Base-by-base conservation (phyloP, 1,140 invertebrate genomes). In the Pantala flavescens region DNA sequence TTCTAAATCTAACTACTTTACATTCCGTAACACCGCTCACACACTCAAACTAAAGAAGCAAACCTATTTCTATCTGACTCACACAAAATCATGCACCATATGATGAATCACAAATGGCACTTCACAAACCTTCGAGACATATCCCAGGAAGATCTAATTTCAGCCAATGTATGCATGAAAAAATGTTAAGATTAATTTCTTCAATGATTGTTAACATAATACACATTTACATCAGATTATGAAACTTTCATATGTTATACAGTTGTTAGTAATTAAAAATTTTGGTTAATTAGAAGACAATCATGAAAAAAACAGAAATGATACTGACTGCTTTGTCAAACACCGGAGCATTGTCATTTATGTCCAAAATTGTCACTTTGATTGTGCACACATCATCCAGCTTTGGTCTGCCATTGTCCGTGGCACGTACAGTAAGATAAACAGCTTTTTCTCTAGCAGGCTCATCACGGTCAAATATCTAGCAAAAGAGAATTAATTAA, bases 361-460 rank as follows among this genome's bases (percentile, higher is more conserved):
- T 89, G 83, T 96, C 94, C 80, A 88, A 87, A 76, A 95, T 92
- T 72, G 89, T 90, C 36, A 96, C 90, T 85, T 92, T 94, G 78
- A 96, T 91, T 7, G 91, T 93, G 81, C 94, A 96, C 36, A 93
- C 89, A 79, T 94, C 93, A 78, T 94, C 93, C 42, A 96, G 83
- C 36, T 90, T 87, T 0, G 93, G 93, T 77, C 87, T 86, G 7
- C 94, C 94, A 84, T 95, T 93, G 82, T 96, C 94, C 74, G 90
- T 92, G 0, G 93, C 94, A 79, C 92, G 87, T 2, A 93, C 90
- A 0, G 90, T 91, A 55, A 92, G 85, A 78, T 92, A 93, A 7
- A 89, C 86, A 82, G 93, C 91, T 80, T 95, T 95, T 80, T 95
- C 92, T 77, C 92, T 86, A 16, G 88, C 86, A 11, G 93, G 93